These are phyloP conservation scores for Brevimyrus niger DNA, from an alignment of 2,113 vertebrate species.

Conservation along the genomic window DNA sequence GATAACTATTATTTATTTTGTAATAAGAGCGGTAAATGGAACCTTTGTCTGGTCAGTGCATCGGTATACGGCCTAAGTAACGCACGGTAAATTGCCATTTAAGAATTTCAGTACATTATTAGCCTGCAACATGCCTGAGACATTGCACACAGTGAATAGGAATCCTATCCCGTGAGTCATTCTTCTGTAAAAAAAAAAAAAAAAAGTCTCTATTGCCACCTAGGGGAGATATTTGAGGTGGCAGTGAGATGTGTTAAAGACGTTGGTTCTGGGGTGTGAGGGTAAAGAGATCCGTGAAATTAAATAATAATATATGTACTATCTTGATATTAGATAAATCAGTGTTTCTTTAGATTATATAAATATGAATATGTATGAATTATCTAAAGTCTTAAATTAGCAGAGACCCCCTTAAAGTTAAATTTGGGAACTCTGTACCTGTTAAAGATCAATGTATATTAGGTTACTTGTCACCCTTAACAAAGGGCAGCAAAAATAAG, in stretches of 20 bases:
- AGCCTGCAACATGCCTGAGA: conserved; percentile 2
- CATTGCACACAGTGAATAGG: neutral
- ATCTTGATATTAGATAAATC: neutral
- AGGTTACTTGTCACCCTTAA: neutral
- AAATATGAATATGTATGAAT: neutral
- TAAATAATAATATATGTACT: neutral
- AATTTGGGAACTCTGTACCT: neutral
- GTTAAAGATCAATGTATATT: neutral
- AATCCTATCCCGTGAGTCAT: conserved; percentile 1
- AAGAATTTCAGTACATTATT: neutral
- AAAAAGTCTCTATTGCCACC: conserved; percentile 56
- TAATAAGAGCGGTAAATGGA: neutral
- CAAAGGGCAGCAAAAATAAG: neutral
- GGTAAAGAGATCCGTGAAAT: neutral
- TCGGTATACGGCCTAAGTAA: neutral
- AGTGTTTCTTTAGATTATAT: neutral
- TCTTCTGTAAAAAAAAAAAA: conserved; percentile 28
- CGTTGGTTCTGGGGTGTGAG: neutral
- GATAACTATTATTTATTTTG: neutral
- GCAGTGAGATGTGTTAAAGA: neutral
- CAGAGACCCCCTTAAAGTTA: neutral
- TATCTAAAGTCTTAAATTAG: neutral
- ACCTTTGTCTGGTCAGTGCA: neutral
- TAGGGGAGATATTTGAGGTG: conserved; percentile 51
- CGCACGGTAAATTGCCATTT: neutral